These are phyloP conservation scores for Myiozetetes cayanensis DNA, from an alignment of 2,113 vertebrate species.

Conservation along the genomic window DNA sequence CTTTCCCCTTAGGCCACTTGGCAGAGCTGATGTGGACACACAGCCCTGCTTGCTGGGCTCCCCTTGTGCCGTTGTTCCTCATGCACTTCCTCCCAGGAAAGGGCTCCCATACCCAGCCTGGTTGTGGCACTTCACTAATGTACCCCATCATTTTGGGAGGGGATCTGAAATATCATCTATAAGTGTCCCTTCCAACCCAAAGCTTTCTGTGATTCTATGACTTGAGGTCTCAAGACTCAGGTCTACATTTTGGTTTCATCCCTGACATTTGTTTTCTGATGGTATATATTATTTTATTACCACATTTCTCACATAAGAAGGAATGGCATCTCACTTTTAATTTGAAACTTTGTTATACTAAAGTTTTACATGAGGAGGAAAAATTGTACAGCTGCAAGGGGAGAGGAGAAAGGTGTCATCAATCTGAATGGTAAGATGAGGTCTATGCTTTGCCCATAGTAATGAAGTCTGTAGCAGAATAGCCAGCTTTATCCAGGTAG, in stretches of 20 bases:
- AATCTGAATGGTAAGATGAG: background rate
- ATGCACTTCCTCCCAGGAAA: background rate
- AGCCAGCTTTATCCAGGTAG: background rate
- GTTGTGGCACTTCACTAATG: background rate
- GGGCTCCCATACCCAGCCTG: background rate
- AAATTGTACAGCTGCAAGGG: background rate
- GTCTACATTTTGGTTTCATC: background rate
- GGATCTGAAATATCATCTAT: background rate
- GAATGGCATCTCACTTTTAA: background rate
- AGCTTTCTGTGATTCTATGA: background rate
- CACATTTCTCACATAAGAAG: background rate
- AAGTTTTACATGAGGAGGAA: background rate
- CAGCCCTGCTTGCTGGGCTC: background rate
- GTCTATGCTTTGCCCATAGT: background rate
- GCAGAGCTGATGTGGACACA: background rate
- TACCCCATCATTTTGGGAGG: fast-evolving
- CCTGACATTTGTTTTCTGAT: background rate
- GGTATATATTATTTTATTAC: background rate
- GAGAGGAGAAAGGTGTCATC: background rate
- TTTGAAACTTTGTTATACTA: background rate
- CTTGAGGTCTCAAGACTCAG: background rate
- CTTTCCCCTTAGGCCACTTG: background rate
- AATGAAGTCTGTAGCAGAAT: background rate
- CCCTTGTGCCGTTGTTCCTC: background rate
- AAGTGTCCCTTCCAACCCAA: no score